A percentile compares a stretch with the other conserved stretches of the same genome.
phyloP scores from a whole-genome alignment of 2,797 vertebrate genomes.

The Sarcophilus harrisii region DNA sequence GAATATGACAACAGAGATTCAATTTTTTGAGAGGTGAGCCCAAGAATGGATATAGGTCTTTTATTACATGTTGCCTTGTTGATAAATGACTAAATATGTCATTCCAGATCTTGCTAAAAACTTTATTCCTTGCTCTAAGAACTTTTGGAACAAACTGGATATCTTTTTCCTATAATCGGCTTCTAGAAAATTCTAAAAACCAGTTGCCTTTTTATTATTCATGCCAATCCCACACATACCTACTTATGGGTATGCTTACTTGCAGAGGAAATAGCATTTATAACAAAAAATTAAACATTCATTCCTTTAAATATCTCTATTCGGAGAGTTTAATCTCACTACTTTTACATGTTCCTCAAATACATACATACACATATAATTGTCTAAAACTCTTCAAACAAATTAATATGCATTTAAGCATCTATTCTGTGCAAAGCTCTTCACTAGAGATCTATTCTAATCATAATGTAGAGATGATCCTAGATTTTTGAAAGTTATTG shows the following conservation, averaged over 20 bases:
- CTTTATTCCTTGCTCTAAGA: too few relatives aligned
- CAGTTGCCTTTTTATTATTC: not conserved
- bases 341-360: not conserved
- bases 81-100: not conserved
- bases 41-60: not conserved
- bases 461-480: not conserved
- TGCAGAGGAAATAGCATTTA: not conserved
- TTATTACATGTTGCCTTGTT: not conserved
- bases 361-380: not conserved
- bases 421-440: not conserved
- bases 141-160: not conserved
- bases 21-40: not conserved
- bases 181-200: not conserved
- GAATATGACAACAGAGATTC: not conserved
- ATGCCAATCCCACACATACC: not conserved
- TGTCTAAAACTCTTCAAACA: not conserved
- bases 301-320: not conserved
- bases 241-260: not conserved
- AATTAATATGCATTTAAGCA: not conserved
- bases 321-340: not conserved
- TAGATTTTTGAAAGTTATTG: not conserved
- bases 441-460: not conserved
- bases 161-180: not conserved
- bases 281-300: not conserved
- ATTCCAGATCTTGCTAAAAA: not conserved